These are phyloP conservation scores for Blennius ocellaris DNA, from an alignment of 2,113 vertebrate species.

Conservation along the genomic window DNA sequence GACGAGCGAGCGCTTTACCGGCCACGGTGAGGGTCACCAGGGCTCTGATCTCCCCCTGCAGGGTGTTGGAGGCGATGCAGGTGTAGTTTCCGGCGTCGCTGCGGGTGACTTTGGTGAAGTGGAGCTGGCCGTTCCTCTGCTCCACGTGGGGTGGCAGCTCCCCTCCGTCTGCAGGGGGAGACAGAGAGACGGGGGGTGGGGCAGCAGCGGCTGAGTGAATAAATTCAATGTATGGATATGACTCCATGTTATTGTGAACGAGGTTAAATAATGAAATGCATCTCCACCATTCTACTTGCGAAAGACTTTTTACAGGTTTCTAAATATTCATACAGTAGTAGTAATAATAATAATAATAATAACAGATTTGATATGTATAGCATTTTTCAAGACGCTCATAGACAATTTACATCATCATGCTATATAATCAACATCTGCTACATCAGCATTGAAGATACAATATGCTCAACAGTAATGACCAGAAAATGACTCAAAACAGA, in stretches of 20 bases:
- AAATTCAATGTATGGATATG: slow-evolving; percentile 16
- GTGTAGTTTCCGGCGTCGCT: slow-evolving; percentile 93
- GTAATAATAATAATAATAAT: background rate
- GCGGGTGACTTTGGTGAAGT: slow-evolving; percentile 91
- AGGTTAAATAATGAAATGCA: slow-evolving; percentile 5
- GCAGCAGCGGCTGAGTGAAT: background rate
- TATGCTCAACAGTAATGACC: too few relatives aligned
- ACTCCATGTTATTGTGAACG: slow-evolving; percentile 20
- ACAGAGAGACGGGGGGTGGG: slow-evolving; percentile 11
- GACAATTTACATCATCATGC: too few relatives aligned
- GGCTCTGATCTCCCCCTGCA: slow-evolving; percentile 93
- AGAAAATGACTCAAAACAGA: too few relatives aligned
- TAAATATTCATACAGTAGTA: slow-evolving; percentile 16
- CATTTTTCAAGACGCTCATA: too few relatives aligned
- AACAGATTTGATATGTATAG: too few relatives aligned
- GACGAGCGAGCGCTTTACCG: slow-evolving; percentile 79
- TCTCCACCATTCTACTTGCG: background rate
- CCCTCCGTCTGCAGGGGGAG: slow-evolving; percentile 86
- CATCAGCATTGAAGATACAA: too few relatives aligned
- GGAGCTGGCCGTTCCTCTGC: slow-evolving; percentile 88
- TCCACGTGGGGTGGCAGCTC: slow-evolving; percentile 86
- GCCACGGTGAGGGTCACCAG: slow-evolving; percentile 91
- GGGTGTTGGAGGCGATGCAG: slow-evolving; percentile 92
- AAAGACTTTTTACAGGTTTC: slow-evolving; percentile 7
- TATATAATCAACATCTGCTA: too few relatives aligned